Conservation (phyloP, 2,888 invertebrate genomes). For the Apoda limacodes region DNA sequence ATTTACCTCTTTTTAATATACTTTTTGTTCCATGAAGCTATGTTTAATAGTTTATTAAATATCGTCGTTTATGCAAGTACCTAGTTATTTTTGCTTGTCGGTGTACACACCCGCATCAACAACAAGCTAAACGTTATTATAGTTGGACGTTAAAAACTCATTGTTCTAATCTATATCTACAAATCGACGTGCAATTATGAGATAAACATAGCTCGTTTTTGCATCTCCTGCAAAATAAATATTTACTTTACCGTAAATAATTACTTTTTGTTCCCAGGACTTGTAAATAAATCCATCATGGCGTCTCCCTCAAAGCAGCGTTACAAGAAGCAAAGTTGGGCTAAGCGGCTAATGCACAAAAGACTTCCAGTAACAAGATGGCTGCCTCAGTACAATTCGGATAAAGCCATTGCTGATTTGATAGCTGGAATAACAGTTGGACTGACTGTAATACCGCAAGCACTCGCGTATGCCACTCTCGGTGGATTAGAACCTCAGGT, state of each 20-base stretch:
- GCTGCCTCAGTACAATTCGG: conserved; percentile 80
- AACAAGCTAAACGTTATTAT: no score
- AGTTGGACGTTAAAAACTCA: no score
- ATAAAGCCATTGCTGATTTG: conserved; percentile 83
- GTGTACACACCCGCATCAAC: no score
- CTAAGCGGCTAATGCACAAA: conserved; percentile 47
- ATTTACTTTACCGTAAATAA: conserved; percentile 4
- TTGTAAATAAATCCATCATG: conserved; percentile 35
- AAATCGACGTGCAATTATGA: no score
- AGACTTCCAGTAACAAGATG: conserved; percentile 77
- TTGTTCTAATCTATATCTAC: no score
- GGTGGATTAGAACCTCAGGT: conserved; percentile 90
- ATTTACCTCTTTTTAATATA: no score
- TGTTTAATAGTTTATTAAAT: no score
- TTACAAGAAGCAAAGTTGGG: conserved; percentile 47
- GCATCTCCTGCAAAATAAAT: conserved; percentile 5
- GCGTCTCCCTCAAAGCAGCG: conserved; percentile 57
- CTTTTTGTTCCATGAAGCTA: no score
- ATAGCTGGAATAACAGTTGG: conserved; percentile 95
- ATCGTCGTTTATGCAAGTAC: no score
- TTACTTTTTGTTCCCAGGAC: conserved; percentile 1
- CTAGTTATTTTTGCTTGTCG: no score
- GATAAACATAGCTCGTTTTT: not conserved
- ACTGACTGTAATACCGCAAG: conserved; percentile 93
- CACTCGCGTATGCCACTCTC: conserved; percentile 90